These are phyloP conservation scores for Dryocosmus kuriphilus DNA, from an alignment of 2,888 invertebrate genomes.

Conservation along the genomic window DNA sequence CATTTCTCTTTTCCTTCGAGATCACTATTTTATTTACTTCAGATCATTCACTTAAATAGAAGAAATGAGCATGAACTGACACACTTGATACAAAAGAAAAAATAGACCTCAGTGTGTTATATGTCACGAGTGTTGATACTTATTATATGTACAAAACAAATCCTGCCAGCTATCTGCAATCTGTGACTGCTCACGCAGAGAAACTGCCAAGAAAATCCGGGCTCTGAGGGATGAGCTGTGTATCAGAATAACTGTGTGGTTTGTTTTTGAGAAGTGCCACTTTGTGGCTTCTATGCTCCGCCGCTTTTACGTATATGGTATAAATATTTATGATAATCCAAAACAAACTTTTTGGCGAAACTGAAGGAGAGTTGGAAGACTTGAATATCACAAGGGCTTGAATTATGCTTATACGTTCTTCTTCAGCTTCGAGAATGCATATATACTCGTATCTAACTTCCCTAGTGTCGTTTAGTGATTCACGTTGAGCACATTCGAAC, in stretches of 20 bases:
- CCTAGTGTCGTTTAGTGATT: too few species aligned
- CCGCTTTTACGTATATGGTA: neutral
- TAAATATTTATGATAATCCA: conserved; percentile 25
- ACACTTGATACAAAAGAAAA: neutral
- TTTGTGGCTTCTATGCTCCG: conserved; percentile 8
- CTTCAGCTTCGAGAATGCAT: neutral
- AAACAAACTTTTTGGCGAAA: neutral
- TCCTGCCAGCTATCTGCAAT: neutral
- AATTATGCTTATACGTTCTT: neutral
- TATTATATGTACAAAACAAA: neutral
- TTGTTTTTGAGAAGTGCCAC: conserved; percentile 3
- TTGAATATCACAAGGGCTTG: neutral
- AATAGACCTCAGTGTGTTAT: neutral
- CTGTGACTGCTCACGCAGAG: conserved; percentile 7
- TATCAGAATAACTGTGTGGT: conserved; percentile 2
- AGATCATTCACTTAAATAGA: too few species aligned
- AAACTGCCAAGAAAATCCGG: conserved; percentile 17
- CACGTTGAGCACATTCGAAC: too few species aligned
- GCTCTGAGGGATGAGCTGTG: neutral
- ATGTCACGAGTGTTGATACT: neutral
- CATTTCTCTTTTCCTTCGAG: too few species aligned
- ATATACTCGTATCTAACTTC: too few species aligned
- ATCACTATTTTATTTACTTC: too few species aligned
- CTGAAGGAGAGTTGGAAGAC: neutral
- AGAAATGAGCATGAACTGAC: neutral